These are phyloP conservation scores for Brachionus paranguensis DNA, from an alignment of 1,140 invertebrate genomes.

Conservation along the genomic window DNA sequence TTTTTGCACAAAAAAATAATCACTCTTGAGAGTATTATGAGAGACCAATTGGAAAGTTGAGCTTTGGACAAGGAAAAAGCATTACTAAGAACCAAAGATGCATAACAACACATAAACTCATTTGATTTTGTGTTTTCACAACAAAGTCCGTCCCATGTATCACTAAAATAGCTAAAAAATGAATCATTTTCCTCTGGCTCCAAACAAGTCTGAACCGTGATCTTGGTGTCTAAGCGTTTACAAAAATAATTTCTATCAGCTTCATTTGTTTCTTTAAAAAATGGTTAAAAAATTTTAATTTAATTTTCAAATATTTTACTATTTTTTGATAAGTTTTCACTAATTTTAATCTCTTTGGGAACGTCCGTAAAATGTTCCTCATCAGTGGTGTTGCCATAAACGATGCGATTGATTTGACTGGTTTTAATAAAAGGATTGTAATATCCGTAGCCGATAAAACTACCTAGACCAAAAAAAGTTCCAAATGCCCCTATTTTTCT, in stretches of 20 bases:
- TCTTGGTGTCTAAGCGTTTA: not conserved
- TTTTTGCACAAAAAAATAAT: not conserved
- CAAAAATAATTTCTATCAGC: not conserved
- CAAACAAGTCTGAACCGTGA: not conserved
- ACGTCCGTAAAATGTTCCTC: not conserved
- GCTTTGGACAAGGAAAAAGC: not conserved
- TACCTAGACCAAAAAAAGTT: not conserved
- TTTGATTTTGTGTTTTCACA: conserved; percentile 1
- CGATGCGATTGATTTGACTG: not conserved
- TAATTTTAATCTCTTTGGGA: not conserved
- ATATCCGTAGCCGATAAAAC: not conserved
- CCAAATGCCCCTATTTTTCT: not conserved
- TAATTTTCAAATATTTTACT: not conserved
- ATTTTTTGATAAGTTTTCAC: conserved; percentile 3
- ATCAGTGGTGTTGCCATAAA: not conserved
- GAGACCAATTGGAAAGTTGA: not conserved
- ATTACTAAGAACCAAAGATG: not conserved
- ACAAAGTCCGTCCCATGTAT: not conserved
- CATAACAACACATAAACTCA: not conserved
- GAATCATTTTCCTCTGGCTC: not conserved
- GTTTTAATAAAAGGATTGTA: not conserved
- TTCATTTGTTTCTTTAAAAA: not conserved
- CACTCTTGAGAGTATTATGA: not conserved
- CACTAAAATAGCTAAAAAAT: not conserved
- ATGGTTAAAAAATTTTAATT: not conserved